phyloP scores from a whole-genome alignment of 2,888 invertebrate species.

The Gryllus longicercus region DNA sequence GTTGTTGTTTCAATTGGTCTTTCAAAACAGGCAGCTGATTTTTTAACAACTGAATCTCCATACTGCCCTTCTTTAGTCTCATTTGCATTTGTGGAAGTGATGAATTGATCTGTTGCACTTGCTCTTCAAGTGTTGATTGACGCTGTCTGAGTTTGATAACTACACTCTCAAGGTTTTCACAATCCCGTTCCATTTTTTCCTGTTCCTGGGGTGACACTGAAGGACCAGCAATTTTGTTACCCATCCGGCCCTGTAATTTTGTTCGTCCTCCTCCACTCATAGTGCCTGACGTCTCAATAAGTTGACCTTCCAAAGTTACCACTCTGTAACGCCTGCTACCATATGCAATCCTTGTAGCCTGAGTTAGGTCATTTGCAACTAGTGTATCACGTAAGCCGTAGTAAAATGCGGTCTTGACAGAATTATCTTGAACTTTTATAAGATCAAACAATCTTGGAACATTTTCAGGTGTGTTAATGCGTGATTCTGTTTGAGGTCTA shows the following conservation, averaged over 20 bases:
- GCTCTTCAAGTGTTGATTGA: too few relatives aligned
- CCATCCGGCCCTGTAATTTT: conserved; percentile 76
- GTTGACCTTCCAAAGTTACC: conserved; percentile 78
- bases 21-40: too few relatives aligned
- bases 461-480: too few relatives aligned
- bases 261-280: conserved; percentile 91
- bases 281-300: conserved; percentile 84
- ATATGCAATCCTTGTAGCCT: conserved; percentile 84
- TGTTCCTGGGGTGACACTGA: conserved; percentile 43
- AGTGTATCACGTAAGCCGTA: conserved; percentile 83
- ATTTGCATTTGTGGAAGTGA: too few relatives aligned
- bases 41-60: too few relatives aligned
- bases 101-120: too few relatives aligned
- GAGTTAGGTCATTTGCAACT: conserved; percentile 80
- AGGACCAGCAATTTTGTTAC: conserved; percentile 43
- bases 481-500: conserved; percentile 45
- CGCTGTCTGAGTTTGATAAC: too few relatives aligned
- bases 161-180: conserved; percentile 51
- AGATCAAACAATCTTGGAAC: conserved; percentile 91
- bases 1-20: too few relatives aligned
- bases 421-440: conserved; percentile 72
- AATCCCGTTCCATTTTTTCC: conserved; percentile 47
- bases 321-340: conserved; percentile 71
- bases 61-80: too few relatives aligned
- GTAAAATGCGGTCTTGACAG: conserved; percentile 83